phyloP scores from a whole-genome alignment of 2,888 invertebrate genomes.

The Cyclophora albipunctata region DNA sequence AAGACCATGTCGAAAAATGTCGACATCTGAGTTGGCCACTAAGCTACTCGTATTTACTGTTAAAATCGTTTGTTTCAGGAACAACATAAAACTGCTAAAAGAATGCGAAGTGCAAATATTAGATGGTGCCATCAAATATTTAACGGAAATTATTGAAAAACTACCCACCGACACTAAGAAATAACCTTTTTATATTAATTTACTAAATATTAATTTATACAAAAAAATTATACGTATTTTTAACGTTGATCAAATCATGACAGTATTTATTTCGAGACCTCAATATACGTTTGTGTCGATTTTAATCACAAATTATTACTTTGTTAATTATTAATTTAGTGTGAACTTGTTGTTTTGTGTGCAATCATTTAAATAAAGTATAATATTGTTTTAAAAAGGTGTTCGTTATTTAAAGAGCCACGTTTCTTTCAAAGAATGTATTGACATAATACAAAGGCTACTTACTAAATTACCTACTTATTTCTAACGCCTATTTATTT shows the following conservation, averaged over 20 bases:
- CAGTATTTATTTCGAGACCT: conserved; percentile 31
- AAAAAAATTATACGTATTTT: neutral
- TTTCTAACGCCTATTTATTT: too few species aligned
- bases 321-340: conserved; percentile 18
- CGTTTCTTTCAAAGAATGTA: too few species aligned
- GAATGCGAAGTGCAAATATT: conserved; percentile 63
- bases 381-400: conserved; percentile 5
- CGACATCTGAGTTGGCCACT: too few species aligned
- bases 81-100: conserved; percentile 56
- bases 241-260: conserved; percentile 35
- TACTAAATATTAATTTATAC: too few species aligned
- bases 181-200: too few species aligned
- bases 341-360: conserved; percentile 30
- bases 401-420: neutral
- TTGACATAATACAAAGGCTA: too few species aligned
- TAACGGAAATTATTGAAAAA: conserved; percentile 41
- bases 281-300: conserved; percentile 30
- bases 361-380: conserved; percentile 25
- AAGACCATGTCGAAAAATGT: too few species aligned
- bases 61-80: conserved; percentile 38
- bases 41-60: too few species aligned
- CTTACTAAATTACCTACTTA: too few species aligned
- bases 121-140: conserved; percentile 56
- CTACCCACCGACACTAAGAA: conserved; percentile 27
- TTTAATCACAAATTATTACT: conserved; percentile 21